These are phyloP conservation scores for Drosophila rufa DNA, from an alignment of 1,140 invertebrate species.

Conservation along the genomic window DNA sequence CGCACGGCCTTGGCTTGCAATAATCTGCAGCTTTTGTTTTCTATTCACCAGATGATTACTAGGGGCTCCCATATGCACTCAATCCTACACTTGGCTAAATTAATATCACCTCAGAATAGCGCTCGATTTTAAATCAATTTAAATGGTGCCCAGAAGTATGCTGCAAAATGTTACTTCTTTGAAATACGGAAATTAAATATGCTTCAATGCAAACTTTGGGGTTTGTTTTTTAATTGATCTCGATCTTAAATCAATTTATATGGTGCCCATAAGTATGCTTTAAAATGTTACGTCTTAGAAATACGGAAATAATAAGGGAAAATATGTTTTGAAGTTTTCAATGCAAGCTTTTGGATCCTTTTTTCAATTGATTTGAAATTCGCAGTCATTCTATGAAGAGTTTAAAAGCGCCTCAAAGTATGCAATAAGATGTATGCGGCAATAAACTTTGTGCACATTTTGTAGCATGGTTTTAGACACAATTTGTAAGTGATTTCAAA, in stretches of 20 bases:
- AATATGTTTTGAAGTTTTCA: too few species aligned
- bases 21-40: conserved; percentile 36
- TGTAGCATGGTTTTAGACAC: neutral
- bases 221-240: neutral
- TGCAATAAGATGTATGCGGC: neutral
- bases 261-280: too few species aligned
- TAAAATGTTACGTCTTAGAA: too few species aligned
- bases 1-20: conserved; percentile 1
- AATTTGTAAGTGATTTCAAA: neutral
- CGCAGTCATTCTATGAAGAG: too few species aligned
- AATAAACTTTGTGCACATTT: neutral
- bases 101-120: too few species aligned
- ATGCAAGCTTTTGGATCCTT: too few species aligned
- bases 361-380: too few species aligned
- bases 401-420: neutral
- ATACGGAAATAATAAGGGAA: too few species aligned
- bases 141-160: too few species aligned
- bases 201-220: too few species aligned
- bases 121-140: conserved; percentile 1
- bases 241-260: neutral
- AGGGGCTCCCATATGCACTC: conserved; percentile 22
- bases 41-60: conserved; percentile 27
- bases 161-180: too few species aligned
- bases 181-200: too few species aligned
- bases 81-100: neutral